A percentile compares a stretch with the other conserved stretches of the same genome.
These are phyloP conservation scores for Serripes groenlandicus DNA, from an alignment of 2,888 invertebrate species.

Conservation along the genomic window DNA sequence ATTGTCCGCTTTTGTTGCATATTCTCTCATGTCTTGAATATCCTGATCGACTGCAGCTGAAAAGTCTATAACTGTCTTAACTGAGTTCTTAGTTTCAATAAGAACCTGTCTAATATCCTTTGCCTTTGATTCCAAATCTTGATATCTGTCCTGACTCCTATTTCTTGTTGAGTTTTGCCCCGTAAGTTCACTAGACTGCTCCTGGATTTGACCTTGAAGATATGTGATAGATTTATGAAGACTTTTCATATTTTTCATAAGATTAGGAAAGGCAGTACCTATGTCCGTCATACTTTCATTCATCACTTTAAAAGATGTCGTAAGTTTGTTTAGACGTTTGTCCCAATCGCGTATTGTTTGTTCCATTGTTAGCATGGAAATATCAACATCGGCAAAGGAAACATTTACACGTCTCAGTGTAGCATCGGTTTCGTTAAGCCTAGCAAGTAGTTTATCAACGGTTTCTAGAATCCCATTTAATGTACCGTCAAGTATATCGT, in stretches of 20 bases:
- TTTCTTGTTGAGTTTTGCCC: slow-evolving; percentile 6
- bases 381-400: slow-evolving; percentile 36
- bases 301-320: slow-evolving; percentile 29
- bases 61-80: background rate
- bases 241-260: slow-evolving; percentile 30
- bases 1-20: background rate
- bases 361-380: slow-evolving; percentile 31
- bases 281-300: slow-evolving; percentile 34
- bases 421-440: slow-evolving; percentile 33
- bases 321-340: slow-evolving; percentile 18
- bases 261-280: slow-evolving; percentile 53
- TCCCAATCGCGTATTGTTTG: slow-evolving; percentile 20
- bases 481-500: slow-evolving; percentile 30
- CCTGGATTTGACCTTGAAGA: slow-evolving; percentile 17
- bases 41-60: slow-evolving; percentile 6
- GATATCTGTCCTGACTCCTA: background rate
- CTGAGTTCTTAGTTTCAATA: background rate
- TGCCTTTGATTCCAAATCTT: background rate
- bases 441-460: slow-evolving; percentile 3
- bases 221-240: slow-evolving; percentile 13
- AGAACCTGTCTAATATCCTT: background rate
- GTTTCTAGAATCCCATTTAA: slow-evolving; percentile 27
- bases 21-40: background rate
- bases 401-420: slow-evolving; percentile 34
- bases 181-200: background rate